phyloP scores from a whole-genome alignment of 2,888 invertebrate genomes.

The Atethmia centrago region DNA sequence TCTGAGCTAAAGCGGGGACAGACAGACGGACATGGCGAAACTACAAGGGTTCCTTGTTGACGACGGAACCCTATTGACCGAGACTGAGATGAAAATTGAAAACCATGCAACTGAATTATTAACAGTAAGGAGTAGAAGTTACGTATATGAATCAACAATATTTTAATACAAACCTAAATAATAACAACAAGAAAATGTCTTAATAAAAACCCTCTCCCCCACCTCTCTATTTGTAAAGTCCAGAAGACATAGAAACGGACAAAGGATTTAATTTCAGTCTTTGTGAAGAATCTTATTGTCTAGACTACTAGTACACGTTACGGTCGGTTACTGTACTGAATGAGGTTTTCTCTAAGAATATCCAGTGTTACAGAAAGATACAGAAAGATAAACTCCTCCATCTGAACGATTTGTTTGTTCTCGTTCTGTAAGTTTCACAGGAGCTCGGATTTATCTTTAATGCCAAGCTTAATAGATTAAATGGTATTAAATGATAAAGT shows the following conservation, averaged over 20 bases:
- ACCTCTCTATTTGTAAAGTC: conserved; percentile 51
- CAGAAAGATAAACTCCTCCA: conserved; percentile 57
- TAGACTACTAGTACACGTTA: conserved; percentile 62
- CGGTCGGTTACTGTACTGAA: conserved; percentile 65
- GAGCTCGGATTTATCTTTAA: conserved; percentile 47
- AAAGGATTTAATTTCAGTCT: conserved; percentile 66
- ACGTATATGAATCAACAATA: conserved; percentile 8
- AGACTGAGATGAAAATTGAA: no score
- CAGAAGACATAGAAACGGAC: conserved; percentile 58
- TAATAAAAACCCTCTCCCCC: conserved; percentile 32
- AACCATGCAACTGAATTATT: background rate
- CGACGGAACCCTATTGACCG: no score
- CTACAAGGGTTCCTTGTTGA: no score
- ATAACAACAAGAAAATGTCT: conserved; percentile 38
- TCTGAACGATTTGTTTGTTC: conserved; percentile 56
- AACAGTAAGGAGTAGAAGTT: background rate
- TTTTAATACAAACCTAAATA: conserved; percentile 17
- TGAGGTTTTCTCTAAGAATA: conserved; percentile 59
- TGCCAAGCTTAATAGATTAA: conserved; percentile 47
- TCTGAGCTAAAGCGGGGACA: no score
- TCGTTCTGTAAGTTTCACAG: conserved; percentile 39
- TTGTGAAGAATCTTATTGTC: conserved; percentile 66
- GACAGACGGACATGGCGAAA: no score
- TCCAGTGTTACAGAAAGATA: conserved; percentile 55
- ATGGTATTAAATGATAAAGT: conserved; percentile 46